These are phyloP conservation scores for Ecliptopera silaceata DNA, from an alignment of 2,888 invertebrate genomes.

Conservation along the genomic window DNA sequence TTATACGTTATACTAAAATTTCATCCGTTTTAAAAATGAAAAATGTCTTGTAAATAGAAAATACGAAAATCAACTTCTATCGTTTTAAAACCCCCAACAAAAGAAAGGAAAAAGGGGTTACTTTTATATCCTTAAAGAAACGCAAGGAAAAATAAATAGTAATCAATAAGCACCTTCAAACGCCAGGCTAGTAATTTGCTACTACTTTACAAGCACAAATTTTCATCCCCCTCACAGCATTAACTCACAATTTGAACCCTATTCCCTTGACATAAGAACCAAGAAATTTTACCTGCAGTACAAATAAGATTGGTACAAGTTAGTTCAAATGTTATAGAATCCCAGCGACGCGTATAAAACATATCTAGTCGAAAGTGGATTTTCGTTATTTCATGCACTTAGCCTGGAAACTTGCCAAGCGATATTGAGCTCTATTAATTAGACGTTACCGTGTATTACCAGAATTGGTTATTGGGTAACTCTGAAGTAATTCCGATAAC, in stretches of 20 bases:
- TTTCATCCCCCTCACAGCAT: neutral
- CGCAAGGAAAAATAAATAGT: slow-evolving; percentile 40
- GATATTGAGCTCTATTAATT: slow-evolving; percentile 52
- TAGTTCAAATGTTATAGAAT: slow-evolving; percentile 53
- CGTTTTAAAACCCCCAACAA: neutral
- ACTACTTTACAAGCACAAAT: slow-evolving; percentile 24
- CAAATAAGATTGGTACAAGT: slow-evolving; percentile 32
- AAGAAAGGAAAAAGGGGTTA: neutral
- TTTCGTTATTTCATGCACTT: slow-evolving; percentile 62
- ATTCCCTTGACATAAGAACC: neutral
- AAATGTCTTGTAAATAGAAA: too few relatives aligned
- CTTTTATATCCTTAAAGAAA: slow-evolving; percentile 34
- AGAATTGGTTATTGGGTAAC: neutral
- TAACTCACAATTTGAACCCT: neutral
- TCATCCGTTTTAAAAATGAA: too few relatives aligned
- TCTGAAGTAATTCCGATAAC: slow-evolving; percentile 7
- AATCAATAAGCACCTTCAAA: slow-evolving; percentile 45
- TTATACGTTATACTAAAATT: too few relatives aligned
- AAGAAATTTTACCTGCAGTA: neutral
- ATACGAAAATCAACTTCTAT: too few relatives aligned
- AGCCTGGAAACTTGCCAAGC: slow-evolving; percentile 53
- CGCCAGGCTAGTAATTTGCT: slow-evolving; percentile 46
- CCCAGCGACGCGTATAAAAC: slow-evolving; percentile 62
- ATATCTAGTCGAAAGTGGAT: slow-evolving; percentile 62
- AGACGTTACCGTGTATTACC: slow-evolving; percentile 3